Evolutionary conservation across 2,888 invertebrate species (phyloP).

Genomic region (Meteorus cinctellus): DNA sequence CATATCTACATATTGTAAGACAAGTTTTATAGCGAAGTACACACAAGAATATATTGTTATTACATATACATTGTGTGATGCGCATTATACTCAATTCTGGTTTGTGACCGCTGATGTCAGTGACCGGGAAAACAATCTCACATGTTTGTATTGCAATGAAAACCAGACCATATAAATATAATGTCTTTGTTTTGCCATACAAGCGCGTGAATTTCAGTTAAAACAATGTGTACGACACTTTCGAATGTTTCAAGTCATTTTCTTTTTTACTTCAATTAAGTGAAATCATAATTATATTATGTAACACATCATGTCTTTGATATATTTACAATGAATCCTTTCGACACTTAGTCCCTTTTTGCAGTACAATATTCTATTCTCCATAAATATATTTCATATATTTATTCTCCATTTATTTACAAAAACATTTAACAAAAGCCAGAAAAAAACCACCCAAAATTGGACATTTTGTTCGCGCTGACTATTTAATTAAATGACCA

Average conservation of each 20-base stretch:
- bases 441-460: too few species aligned
- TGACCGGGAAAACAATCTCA: background rate
- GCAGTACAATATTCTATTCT: too few species aligned
- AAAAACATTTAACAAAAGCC: too few species aligned
- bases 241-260: slow-evolving; percentile 44
- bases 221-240: slow-evolving; percentile 10
- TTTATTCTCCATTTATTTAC: too few species aligned
- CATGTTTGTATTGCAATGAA: background rate
- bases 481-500: too few species aligned
- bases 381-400: too few species aligned
- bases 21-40: background rate
- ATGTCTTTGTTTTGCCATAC: slow-evolving; percentile 19
- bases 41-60: slow-evolving; percentile 13
- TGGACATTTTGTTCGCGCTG: too few species aligned
- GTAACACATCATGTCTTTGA: background rate
- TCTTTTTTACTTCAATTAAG: slow-evolving; percentile 24
- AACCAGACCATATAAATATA: slow-evolving; percentile 13
- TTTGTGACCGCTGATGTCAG: slow-evolving; percentile 8
- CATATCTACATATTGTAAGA: slow-evolving; percentile 1
- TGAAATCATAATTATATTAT: background rate
- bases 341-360: too few species aligned
- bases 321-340: background rate
- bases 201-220: background rate
- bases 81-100: background rate
- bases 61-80: slow-evolving; percentile 1